Conservation (phyloP, 2,797 vertebrate species). For the Xiphorhynchus erythropygius region DNA sequence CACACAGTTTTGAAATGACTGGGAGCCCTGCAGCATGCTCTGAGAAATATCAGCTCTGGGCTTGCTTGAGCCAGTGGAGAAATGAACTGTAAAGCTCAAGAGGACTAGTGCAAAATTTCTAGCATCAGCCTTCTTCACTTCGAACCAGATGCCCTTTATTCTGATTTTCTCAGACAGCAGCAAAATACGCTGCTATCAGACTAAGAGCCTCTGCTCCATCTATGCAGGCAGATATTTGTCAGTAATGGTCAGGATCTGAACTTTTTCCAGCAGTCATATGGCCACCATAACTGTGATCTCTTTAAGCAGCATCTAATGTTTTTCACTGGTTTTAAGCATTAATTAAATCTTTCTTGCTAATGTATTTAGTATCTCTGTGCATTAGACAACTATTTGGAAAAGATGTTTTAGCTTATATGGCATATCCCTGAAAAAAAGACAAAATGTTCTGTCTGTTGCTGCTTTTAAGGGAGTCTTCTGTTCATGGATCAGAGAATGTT, state of each 20-base stretch:
- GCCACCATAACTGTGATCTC: neutral
- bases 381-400: neutral
- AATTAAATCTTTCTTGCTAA: neutral
- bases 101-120: neutral
- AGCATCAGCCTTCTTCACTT: neutral
- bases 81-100: neutral
- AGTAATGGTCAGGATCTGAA: neutral
- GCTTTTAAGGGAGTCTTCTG: slow-evolving; percentile 9
- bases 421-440: neutral
- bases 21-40: neutral
- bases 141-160: neutral
- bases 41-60: slow-evolving; percentile 12
- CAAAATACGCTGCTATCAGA: neutral
- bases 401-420: neutral
- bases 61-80: neutral
- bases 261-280: neutral
- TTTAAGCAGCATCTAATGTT: neutral
- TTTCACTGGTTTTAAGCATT: neutral
- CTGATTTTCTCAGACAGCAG: neutral
- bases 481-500: neutral
- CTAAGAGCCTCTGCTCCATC: neutral
- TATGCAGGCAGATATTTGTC: neutral
- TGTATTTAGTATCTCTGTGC: neutral
- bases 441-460: slow-evolving; percentile 32
- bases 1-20: neutral